Base-by-base conservation (phyloP, 2,113 vertebrate species). In the Rhinolophus sinicus region DNA sequence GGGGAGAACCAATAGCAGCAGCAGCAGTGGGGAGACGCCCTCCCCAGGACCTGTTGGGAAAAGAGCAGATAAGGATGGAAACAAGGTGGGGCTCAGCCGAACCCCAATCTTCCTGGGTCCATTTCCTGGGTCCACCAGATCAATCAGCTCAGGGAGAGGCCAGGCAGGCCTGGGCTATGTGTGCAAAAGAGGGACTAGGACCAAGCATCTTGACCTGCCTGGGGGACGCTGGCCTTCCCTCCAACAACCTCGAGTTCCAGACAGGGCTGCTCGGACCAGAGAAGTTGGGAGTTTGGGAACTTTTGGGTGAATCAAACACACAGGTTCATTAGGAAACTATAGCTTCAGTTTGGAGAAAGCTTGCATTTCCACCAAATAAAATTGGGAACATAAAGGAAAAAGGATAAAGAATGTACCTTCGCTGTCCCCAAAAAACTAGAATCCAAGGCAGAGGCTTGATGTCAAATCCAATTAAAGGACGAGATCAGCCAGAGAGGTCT, bases 1-100 rank as follows among this genome's bases (percentile, higher is more conserved):
- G 52, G 88, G 95, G 93, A 97, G 97, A 96, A 85, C 86, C 80
- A 5, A n/a, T 67, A 98, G 98, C 98, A 98, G 98, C 98, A 98
- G 80, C 94, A 64, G 93, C 4, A 64, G 60, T 64, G 85, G 90
- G 95, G 96, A 96, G 93, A 0, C 9, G 58, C 97, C 88, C 96
- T 60, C 40, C 91, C 35, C 5, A 5, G 75, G 30, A 82, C 94
- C 88, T 86, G 65, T 47, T 85, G 65, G 77, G 83, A 94, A 12
- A 16, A 89, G 52, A 30, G 80, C 13, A 16, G 69, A 64, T 30
- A 26, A 64, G 60, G 60, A 64, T 64, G 60, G 60, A 28, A 30
- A 64, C 28, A 3, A 62, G 60, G 24, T 26, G 60, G 47, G 58
- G 13, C 35, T 6, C 62, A 30, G 52, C 6, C 18, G 38, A 67